Evolutionary conservation across 2,113 vertebrate species (phyloP).

Genomic region (Chamaetylas fuelleborni): DNA sequence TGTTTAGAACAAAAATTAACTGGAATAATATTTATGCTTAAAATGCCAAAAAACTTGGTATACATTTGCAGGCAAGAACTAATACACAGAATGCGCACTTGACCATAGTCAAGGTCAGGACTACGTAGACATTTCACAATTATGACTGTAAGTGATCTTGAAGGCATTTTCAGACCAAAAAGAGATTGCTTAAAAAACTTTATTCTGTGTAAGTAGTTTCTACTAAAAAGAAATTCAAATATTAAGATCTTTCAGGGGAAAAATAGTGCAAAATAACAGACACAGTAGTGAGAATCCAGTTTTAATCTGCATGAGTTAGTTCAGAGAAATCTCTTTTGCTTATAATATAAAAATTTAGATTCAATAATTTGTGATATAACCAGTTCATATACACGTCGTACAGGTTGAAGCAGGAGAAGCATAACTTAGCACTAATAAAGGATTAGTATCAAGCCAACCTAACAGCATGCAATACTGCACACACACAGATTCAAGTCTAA

Average conservation of each 20-base stretch:
- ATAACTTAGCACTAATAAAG: neutral
- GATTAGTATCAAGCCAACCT: neutral
- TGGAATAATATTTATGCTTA: neutral
- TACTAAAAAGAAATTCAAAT: neutral
- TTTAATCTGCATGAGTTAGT: neutral
- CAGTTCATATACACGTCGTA: neutral
- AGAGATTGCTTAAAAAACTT: neutral
- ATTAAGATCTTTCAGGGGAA: neutral
- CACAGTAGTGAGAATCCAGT: neutral
- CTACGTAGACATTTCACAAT: neutral
- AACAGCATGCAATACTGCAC: neutral
- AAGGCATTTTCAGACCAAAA: neutral
- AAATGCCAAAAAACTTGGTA: neutral
- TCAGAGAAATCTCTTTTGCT: neutral
- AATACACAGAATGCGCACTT: neutral
- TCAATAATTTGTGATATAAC: neutral
- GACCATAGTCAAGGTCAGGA: neutral
- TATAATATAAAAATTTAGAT: neutral
- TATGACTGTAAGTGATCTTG: neutral
- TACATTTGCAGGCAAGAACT: neutral
- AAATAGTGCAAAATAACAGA: neutral
- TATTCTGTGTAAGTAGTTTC: neutral
- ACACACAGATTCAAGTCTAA: neutral
- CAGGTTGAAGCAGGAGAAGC: neutral
- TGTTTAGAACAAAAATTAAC: neutral